Conservation (phyloP, 2,888 invertebrate genomes). For the Hydriomena furcata region DNA sequence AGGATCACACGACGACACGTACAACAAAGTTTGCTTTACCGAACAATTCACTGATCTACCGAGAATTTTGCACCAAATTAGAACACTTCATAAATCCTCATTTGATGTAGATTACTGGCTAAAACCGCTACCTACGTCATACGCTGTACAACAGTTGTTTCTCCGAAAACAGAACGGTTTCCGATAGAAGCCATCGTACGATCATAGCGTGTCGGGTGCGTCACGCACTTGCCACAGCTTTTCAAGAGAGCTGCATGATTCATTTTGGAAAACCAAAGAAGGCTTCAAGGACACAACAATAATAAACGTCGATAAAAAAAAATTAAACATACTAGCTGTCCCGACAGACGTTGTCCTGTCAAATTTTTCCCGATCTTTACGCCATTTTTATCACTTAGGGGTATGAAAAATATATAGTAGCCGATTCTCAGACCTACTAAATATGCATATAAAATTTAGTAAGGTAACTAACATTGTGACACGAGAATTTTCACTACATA, state of each 20-base stretch:
- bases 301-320: slow-evolving; percentile 4
- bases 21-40: slow-evolving; percentile 2
- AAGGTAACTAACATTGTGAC: too few relatives aligned
- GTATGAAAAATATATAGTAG: too few relatives aligned
- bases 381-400: too few relatives aligned
- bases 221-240: slow-evolving; percentile 34
- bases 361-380: too few relatives aligned
- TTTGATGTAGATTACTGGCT: slow-evolving; percentile 25
- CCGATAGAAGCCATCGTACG: slow-evolving; percentile 28
- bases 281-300: slow-evolving; percentile 7
- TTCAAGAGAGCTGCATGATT: slow-evolving; percentile 30
- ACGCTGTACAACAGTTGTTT: slow-evolving; percentile 27
- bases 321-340: too few relatives aligned
- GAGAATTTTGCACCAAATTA: slow-evolving; percentile 23
- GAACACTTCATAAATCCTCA: slow-evolving; percentile 25
- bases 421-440: too few relatives aligned
- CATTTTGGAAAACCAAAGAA: slow-evolving; percentile 21
- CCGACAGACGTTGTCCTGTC: too few relatives aligned
- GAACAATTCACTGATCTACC: slow-evolving; percentile 12
- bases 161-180: slow-evolving; percentile 30
- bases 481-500: too few relatives aligned
- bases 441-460: too few relatives aligned
- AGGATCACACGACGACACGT: too few relatives aligned
- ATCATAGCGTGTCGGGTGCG: slow-evolving; percentile 25
- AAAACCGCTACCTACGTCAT: slow-evolving; percentile 32